Percentiles rank a stretch among this genome's conserved stretches.
These are phyloP conservation scores for Morelia viridis DNA, from an alignment of 2,797 vertebrate species.

Conservation along the genomic window DNA sequence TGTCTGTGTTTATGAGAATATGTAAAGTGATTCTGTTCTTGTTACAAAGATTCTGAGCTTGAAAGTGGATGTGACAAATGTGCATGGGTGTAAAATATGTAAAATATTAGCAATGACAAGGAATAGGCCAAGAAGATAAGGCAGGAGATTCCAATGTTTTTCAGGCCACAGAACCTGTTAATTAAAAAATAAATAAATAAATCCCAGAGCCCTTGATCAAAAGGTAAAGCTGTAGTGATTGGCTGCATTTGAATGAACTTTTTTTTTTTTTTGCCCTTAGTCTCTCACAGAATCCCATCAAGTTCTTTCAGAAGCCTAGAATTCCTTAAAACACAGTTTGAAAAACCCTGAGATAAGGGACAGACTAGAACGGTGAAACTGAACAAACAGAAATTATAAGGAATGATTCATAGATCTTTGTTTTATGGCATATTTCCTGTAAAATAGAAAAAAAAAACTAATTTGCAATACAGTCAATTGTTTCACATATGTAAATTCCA, in stretches of 20 bases:
- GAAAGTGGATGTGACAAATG: constrained; percentile 51
- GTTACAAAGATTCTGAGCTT: constrained; percentile 23
- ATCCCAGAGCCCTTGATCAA: background rate
- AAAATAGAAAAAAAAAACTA: background rate
- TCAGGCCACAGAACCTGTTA: background rate
- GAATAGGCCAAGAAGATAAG: constrained; percentile 12
- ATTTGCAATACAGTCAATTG: background rate
- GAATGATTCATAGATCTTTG: background rate
- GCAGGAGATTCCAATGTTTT: background rate
- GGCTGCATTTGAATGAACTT: background rate
- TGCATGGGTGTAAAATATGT: constrained; percentile 39
- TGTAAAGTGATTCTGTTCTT: constrained; percentile 41
- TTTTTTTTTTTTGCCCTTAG: background rate
- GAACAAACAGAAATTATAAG: constrained; percentile 10
- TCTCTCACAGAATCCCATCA: background rate
- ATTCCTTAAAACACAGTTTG: background rate
- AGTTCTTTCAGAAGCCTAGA: background rate
- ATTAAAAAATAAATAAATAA: background rate
- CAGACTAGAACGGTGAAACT: constrained; percentile 16
- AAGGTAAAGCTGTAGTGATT: background rate
- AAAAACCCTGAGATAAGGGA: background rate
- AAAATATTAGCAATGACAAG: constrained; percentile 29
- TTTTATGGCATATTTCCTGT: background rate
- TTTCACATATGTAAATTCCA: background rate
- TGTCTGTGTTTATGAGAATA: background rate